These are phyloP conservation scores for Tortricodes alternella DNA, from an alignment of 2,888 invertebrate species.

Conservation along the genomic window DNA sequence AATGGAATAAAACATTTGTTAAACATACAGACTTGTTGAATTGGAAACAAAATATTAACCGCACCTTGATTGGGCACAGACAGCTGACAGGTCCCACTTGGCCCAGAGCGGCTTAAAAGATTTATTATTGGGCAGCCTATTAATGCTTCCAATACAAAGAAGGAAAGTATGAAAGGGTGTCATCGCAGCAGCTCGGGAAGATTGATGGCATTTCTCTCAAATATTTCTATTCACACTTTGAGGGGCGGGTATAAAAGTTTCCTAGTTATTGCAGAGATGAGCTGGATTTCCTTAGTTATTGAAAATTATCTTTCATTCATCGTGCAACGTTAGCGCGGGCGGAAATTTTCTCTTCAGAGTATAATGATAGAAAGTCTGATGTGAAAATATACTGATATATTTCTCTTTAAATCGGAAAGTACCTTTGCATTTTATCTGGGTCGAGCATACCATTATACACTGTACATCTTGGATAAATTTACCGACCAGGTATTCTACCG, in stretches of 20 bases:
- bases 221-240: constrained; percentile 55
- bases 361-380: too few relatives aligned
- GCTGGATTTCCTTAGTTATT: constrained; percentile 27
- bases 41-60: constrained; percentile 17
- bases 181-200: constrained; percentile 56
- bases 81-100: constrained; percentile 8
- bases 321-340: not conserved
- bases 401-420: too few relatives aligned
- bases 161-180: constrained; percentile 58
- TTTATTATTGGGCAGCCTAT: constrained; percentile 50
- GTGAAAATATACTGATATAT: too few relatives aligned
- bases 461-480: too few relatives aligned
- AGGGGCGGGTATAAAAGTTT: constrained; percentile 52
- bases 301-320: constrained; percentile 27
- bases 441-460: too few relatives aligned
- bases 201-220: constrained; percentile 62
- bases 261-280: constrained; percentile 38
- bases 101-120: constrained; percentile 37
- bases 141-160: constrained; percentile 48
- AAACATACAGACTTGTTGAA: not conserved
- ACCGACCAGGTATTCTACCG: too few relatives aligned
- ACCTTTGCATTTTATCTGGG: too few relatives aligned
- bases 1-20: too few relatives aligned
- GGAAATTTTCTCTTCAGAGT: not conserved
- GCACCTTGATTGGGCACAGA: constrained; percentile 12